Conservation (phyloP, 2,888 invertebrate species). For the Sclerodermus sp. region DNA sequence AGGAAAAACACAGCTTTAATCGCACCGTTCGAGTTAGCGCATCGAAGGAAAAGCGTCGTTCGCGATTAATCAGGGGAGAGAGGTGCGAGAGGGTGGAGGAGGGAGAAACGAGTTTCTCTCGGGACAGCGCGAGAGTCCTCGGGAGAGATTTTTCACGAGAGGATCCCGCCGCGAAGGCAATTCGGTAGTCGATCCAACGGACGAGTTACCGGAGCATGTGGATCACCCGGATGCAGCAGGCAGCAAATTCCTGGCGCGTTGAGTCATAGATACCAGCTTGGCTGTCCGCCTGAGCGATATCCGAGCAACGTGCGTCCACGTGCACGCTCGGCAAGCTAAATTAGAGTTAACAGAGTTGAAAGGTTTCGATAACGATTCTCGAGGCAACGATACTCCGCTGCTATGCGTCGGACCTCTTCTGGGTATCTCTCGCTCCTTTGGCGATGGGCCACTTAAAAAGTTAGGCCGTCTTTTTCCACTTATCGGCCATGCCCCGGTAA, state of each 20-base stretch:
- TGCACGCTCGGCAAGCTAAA: constrained; percentile 27
- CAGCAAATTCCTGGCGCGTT: constrained; percentile 28
- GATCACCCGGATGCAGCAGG: constrained; percentile 16
- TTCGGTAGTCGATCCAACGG: constrained; percentile 14
- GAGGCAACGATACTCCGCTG: constrained; percentile 1
- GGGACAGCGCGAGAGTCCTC: no score
- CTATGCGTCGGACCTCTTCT: no score
- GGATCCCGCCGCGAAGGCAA: no score
- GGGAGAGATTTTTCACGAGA: no score
- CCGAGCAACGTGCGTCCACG: constrained; percentile 7
- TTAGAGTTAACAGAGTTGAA: constrained; percentile 30
- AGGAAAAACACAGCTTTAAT: constrained; percentile 15
- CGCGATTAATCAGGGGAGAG: no score
- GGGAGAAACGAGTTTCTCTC: no score
- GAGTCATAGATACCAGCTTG: constrained; percentile 26
- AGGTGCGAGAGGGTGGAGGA: no score
- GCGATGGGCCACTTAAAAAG: constrained; percentile 22
- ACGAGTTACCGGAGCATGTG: constrained; percentile 10
- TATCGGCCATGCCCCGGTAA: no score
- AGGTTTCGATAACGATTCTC: constrained; percentile 28
- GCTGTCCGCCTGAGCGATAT: constrained; percentile 7
- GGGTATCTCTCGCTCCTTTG: no score
- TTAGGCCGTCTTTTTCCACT: constrained; percentile 8
- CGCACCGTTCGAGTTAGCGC: constrained; percentile 5
- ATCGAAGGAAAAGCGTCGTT: constrained; percentile 4